Percentiles rank a stretch among this genome's conserved stretches.
Conservation (phyloP, 2,113 vertebrate species). For the Empidonax traillii region DNA sequence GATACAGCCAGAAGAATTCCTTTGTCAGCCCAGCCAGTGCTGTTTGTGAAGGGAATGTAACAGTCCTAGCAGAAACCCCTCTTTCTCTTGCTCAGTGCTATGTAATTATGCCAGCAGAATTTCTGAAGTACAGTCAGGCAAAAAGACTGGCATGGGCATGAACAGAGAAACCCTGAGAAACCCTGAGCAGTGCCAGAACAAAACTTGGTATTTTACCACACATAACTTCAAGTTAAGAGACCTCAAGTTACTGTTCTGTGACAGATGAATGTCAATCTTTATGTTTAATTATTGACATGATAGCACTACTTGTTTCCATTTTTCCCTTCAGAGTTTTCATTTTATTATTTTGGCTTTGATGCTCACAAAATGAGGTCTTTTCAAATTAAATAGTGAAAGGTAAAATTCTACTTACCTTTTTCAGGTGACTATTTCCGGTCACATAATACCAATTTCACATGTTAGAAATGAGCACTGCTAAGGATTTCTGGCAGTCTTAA, state of each 20-base stretch:
- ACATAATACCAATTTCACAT: background rate
- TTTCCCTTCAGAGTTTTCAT: background rate
- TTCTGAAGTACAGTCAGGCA: constrained; percentile 40
- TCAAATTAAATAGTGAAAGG: background rate
- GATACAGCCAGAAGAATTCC: constrained; percentile 22
- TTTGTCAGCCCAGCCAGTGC: constrained; percentile 11
- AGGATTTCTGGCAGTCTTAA: background rate
- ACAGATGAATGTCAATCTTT: background rate
- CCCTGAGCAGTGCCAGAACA: background rate
- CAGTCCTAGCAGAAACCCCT: background rate
- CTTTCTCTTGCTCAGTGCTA: background rate
- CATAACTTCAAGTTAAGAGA: background rate
- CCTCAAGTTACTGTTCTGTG: background rate
- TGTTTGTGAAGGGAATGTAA: constrained; percentile 18
- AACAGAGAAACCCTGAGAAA: background rate
- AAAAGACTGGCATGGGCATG: background rate
- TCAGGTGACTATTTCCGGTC: background rate
- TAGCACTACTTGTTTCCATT: background rate
- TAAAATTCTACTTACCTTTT: background rate
- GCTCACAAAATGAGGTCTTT: background rate
- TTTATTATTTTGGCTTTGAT: background rate
- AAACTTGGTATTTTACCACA: background rate
- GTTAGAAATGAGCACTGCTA: background rate
- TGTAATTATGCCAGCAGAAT: constrained; percentile 29
- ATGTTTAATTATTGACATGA: background rate